Percentiles rank a stretch among this genome's conserved stretches.
Conservation (phyloP, 2,888 invertebrate genomes). For the Drosophila infuscata region DNA sequence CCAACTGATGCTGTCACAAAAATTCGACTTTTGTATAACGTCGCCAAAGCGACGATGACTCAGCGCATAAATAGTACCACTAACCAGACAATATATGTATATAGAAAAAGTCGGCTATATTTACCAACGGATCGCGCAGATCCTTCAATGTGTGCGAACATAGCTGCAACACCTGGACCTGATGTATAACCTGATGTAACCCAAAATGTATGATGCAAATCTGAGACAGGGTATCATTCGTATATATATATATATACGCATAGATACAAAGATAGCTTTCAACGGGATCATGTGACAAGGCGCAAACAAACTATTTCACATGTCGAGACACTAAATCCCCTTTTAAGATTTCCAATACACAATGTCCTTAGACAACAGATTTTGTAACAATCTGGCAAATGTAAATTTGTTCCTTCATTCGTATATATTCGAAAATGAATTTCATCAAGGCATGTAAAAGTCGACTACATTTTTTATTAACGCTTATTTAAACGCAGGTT, state of each 20-base stretch:
- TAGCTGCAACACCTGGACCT: background rate
- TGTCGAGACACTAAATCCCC: background rate
- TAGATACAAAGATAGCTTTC: background rate
- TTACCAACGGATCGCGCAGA: background rate
- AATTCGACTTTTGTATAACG: conserved; percentile 16
- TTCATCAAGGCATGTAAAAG: too few relatives aligned
- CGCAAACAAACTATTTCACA: background rate
- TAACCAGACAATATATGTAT: background rate
- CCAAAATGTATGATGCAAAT: background rate
- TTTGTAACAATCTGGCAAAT: too few relatives aligned
- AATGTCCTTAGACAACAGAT: background rate
- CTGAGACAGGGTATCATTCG: background rate
- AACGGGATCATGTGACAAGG: background rate
- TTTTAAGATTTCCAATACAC: background rate
- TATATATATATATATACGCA: too few relatives aligned
- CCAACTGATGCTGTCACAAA: conserved; percentile 65
- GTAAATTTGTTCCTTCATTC: too few relatives aligned
- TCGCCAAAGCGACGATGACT: conserved; percentile 46
- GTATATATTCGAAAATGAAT: too few relatives aligned
- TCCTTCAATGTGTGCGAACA: background rate
- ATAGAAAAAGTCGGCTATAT: background rate
- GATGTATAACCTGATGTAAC: background rate
- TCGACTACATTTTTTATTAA: too few relatives aligned
- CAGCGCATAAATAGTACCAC: conserved; percentile 24
- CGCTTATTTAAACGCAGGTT: too few relatives aligned